Base-by-base conservation (phyloP, 2,888 invertebrate species). In the Epinotia brunnichana region DNA sequence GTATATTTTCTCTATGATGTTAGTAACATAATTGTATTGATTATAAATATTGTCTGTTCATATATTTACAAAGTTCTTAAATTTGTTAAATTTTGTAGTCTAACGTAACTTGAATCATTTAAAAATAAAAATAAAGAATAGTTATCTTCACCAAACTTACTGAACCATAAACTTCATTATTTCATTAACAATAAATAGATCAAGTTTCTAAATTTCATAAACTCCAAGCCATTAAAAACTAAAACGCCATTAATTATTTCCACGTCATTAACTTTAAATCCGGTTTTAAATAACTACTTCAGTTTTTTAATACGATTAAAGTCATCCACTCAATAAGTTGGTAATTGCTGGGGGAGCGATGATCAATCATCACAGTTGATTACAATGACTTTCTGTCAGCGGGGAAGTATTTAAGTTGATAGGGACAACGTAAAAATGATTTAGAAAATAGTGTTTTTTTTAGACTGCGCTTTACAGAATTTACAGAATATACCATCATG, bases 271-370 rank as follows among this genome's bases (percentile, higher is more conserved):
- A 78, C 77, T 80, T 69, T 69, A 63, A 74, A 72, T 78, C 64
- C 77, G n/a, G n/a, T 54, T 61, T 61, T 75, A 80, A 82, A 82
- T 76, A 82, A 86, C 83, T 83, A 84, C 82, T 82, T 82, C 44
- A n/a, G 19, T 70, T 75, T 71, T 75, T 73, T 54, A 51, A 78
- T 61, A 69, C 60, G 71, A 74, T 70, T 75, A 64, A 67, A 78
- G 78, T 75, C 75, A 77, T 81, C 83, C 84, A 84, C 85, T 84
- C 85, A 85, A 87, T 88, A 85, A 86, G 83, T 81, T 79, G 81
- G 80, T 88, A 85, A 88, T 88, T 85, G 84, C 79, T 74, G 66
- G 75, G 81, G 87, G 87, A 83, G 80, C 63, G 78, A 84, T 84
- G 84, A 89, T 90, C 87, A 80, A 89, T 90, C 88, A 89, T 85